phyloP scores from a whole-genome alignment of 2,888 invertebrate genomes.

The Parthenolecanium corni region DNA sequence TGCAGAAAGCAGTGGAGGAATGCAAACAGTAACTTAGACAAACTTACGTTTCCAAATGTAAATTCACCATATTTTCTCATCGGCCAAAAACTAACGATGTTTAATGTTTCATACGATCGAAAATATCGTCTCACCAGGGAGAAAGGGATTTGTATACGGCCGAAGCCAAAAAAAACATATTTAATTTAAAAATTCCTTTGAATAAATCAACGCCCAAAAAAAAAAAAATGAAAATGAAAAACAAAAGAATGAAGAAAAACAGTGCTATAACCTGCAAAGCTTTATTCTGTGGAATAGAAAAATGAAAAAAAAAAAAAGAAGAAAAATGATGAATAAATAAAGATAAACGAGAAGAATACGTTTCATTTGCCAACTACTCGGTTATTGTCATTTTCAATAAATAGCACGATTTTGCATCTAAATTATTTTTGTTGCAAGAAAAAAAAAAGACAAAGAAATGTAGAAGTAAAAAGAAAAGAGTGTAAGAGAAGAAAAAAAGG shows the following conservation, averaged over 20 bases:
- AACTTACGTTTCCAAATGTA: too few relatives aligned
- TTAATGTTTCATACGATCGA: not conserved
- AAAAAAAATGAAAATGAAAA: slow-evolving; percentile 4
- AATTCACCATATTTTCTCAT: not conserved
- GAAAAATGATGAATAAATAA: not conserved
- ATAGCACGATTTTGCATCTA: slow-evolving; percentile 14
- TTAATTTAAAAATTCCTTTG: too few relatives aligned
- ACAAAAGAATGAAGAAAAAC: not conserved
- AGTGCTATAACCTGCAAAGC: not conserved
- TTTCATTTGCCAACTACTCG: slow-evolving; percentile 12
- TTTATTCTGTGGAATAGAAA: not conserved
- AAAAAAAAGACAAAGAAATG: slow-evolving; percentile 1
- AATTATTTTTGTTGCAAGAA: slow-evolving; percentile 12
- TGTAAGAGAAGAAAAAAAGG: too few relatives aligned
- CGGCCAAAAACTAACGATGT: not conserved
- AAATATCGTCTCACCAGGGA: too few relatives aligned
- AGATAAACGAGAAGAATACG: not conserved
- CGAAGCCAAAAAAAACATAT: too few relatives aligned
- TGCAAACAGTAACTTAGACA: too few relatives aligned
- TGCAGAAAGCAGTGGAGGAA: too few relatives aligned
- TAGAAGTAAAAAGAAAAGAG: slow-evolving; percentile 1
- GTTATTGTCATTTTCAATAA: slow-evolving; percentile 19
- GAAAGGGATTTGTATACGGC: too few relatives aligned
- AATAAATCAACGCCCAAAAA: not conserved
- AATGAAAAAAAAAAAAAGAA: not conserved